Base-by-base conservation (phyloP, 2,888 invertebrate genomes). In the Eudasyphora cyanicolor region DNA sequence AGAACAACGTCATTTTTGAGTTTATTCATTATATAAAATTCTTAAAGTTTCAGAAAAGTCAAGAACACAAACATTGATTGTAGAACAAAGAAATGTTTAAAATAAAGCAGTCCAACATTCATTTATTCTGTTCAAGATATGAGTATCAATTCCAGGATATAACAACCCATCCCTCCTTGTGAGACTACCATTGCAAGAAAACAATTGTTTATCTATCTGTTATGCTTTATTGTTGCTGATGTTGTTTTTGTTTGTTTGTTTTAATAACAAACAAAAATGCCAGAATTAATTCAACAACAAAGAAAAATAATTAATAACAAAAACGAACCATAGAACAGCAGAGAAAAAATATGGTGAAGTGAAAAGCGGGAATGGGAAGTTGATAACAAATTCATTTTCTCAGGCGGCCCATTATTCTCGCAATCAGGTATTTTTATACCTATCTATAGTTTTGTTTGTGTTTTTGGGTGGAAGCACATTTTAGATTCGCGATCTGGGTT, bases 281-380 rank as follows among this genome's bases (percentile, higher is more conserved):
- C 45, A 51, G 24, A 21, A 51, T 51, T 51, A 51, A 51, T 51
- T 51, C 21, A 21, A 51, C 51, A 51, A 51, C 51, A 51, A n/a
- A 51, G 51, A 21, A 51, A 51, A 51, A 51, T 51, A 51, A 51
- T 51, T 51, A 51, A 51, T 51, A 21, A 51, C n/a, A n/a, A n/a
- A n/a, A n/a, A n/a, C n/a, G n/a, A n/a, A n/a, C n/a, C n/a, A n/a
- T n/a, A n/a, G n/a, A n/a, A n/a, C n/a, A n/a, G n/a, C n/a, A n/a
- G n/a, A n/a, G n/a, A n/a, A 51, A 51, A 51, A 2, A 45, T 8
- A 45, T 14, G n/a, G 12, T 8, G 45, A 45, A 45, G 45, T 32
- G 12, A 45, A 19, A 8, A 21, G 10, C 7, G 8, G 19, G 21
- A 21, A 45, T 6, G 2, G 5, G n/a, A 2, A 51, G 24, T 1